A percentile compares a stretch with the other conserved stretches of the same genome.
phyloP scores from a whole-genome alignment of 2,113 vertebrate genomes.

The Anser brachyrhynchus region DNA sequence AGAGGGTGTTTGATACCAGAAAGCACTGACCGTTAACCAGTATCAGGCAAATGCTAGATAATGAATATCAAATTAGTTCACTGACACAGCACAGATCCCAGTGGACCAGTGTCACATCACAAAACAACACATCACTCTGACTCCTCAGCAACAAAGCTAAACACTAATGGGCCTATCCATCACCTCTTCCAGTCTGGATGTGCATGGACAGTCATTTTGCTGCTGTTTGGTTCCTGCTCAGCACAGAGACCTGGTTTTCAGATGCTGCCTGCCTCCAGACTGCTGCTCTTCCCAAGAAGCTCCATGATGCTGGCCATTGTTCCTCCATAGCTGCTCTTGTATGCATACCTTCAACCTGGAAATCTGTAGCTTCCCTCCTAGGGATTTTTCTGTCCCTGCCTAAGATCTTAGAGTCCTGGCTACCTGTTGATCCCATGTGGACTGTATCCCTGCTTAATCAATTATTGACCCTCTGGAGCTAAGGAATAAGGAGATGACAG shows the following conservation, averaged over 20 bases:
- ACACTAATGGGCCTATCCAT: background rate
- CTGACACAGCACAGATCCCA: background rate
- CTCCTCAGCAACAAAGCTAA: background rate
- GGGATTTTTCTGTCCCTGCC: background rate
- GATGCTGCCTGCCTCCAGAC: background rate
- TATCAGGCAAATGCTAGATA: background rate
- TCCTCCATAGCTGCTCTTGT: background rate
- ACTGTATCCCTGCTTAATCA: background rate
- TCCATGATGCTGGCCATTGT: background rate
- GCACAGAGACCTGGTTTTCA: background rate
- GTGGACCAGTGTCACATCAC: rapidly evolving
- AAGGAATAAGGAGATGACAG: background rate
- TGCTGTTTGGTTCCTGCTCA: background rate
- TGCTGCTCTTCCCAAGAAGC: background rate
- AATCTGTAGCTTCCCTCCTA: background rate
- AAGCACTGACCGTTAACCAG: background rate
- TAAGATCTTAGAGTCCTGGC: background rate
- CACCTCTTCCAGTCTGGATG: background rate
- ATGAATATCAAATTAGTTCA: background rate
- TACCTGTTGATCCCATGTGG: background rate
- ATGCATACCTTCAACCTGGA: background rate
- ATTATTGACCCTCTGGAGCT: background rate
- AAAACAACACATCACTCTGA: background rate
- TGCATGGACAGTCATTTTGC: background rate
- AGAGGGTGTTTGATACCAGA: background rate